These are phyloP conservation scores for Hyposoter dolosus DNA, from an alignment of 2,888 invertebrate genomes.

Conservation along the genomic window DNA sequence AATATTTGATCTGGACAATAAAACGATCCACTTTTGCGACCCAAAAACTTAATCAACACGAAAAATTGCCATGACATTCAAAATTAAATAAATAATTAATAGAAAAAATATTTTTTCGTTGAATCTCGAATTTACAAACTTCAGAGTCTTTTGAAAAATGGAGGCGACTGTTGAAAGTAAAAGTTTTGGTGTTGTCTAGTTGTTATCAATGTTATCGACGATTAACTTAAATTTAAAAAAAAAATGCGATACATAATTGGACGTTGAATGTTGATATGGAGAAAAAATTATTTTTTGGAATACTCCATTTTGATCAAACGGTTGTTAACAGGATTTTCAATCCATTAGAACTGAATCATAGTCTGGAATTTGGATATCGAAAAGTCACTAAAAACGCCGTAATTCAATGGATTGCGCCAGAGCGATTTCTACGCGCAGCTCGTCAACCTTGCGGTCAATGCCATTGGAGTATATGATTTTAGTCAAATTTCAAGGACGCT, in stretches of 20 bases:
- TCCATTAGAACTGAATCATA: not conserved
- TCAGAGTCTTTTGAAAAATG: too few species aligned
- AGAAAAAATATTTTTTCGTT: too few species aligned
- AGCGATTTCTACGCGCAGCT: not conserved
- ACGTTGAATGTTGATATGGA: not conserved
- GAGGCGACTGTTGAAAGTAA: not conserved
- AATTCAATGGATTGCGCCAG: not conserved
- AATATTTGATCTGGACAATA: too few species aligned
- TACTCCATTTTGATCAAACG: not conserved
- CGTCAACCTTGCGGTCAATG: constrained; percentile 6
- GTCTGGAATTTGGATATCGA: not conserved
- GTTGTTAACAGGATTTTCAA: not conserved
- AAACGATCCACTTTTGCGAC: too few species aligned
- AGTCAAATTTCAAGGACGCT: not conserved
- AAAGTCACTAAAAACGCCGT: not conserved
- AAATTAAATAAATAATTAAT: too few species aligned
- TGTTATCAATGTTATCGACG: not conserved
- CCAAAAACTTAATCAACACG: too few species aligned
- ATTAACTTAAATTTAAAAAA: not conserved
- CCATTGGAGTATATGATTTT: not conserved
- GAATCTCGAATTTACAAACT: too few species aligned
- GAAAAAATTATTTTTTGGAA: too few species aligned
- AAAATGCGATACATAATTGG: not conserved
- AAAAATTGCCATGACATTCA: too few species aligned
- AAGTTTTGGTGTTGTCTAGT: too few species aligned